Percentiles rank a stretch among this genome's conserved stretches.
phyloP scores from a whole-genome alignment of 2,888 invertebrate genomes.

The Athalia cordata region DNA sequence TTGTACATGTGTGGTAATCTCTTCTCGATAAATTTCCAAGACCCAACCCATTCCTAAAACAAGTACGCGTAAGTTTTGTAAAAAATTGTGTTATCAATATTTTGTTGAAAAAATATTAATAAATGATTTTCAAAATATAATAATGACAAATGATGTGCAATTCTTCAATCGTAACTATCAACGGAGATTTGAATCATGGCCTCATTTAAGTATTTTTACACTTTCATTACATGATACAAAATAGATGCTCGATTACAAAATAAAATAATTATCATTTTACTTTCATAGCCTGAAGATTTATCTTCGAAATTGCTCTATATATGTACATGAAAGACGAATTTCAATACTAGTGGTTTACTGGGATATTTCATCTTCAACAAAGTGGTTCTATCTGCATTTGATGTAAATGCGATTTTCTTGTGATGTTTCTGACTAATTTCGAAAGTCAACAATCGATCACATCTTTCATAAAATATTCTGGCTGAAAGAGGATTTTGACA shows the following conservation, averaged over 20 bases:
- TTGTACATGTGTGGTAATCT: conserved; percentile 58
- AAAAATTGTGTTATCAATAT: conserved; percentile 21
- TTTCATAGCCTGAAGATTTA: background rate
- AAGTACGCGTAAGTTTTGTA: conserved; percentile 29
- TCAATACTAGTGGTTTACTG: too few relatives aligned
- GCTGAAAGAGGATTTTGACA: too few relatives aligned
- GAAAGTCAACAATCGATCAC: background rate
- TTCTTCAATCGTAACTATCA: background rate
- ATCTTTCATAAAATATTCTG: background rate
- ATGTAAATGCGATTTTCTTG: too few relatives aligned
- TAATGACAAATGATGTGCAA: background rate
- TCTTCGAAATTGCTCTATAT: too few relatives aligned
- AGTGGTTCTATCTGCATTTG: too few relatives aligned
- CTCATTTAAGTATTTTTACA: conserved; percentile 23
- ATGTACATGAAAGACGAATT: too few relatives aligned
- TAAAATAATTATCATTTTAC: conserved; percentile 1
- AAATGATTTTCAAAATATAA: conserved; percentile 1
- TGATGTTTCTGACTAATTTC: background rate
- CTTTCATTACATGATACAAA: background rate
- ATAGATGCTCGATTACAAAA: background rate
- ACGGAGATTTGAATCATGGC: conserved; percentile 11
- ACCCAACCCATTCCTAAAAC: conserved; percentile 58
- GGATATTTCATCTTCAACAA: too few relatives aligned
- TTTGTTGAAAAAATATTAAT: background rate
- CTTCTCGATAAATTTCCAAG: conserved; percentile 57